These are phyloP conservation scores for Carassius carassius DNA, from an alignment of 2,113 vertebrate species.

Conservation along the genomic window DNA sequence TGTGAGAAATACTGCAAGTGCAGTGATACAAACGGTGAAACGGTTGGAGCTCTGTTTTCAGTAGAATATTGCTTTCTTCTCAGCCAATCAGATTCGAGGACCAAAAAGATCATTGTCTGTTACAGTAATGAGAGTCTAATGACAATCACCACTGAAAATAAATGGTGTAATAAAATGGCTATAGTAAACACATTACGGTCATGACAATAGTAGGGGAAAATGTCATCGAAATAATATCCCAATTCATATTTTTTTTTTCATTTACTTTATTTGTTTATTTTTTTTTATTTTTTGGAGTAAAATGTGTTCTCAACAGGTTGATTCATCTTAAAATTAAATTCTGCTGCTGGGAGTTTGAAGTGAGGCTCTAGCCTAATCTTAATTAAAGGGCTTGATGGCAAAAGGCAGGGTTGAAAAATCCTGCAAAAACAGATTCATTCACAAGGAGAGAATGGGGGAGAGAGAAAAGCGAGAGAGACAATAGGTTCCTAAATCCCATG, in stretches of 20 bases:
- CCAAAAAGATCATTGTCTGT: too few species aligned
- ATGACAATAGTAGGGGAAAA: too few species aligned
- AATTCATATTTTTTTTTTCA: not conserved
- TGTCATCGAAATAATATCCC: too few species aligned
- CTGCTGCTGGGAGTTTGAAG: conserved; percentile 1
- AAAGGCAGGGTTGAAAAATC: conserved; percentile 46
- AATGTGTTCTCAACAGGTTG: conserved; percentile 3
- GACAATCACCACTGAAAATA: too few species aligned
- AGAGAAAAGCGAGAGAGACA: conserved; percentile 45
- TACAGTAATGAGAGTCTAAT: too few species aligned
- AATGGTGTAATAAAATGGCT: too few species aligned
- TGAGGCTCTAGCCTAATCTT: conserved; percentile 30
- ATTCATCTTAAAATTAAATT: conserved; percentile 7
- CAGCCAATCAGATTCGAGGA: too few species aligned
- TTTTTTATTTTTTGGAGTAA: not conserved
- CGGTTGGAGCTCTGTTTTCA: too few species aligned
- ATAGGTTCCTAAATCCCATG: conserved; percentile 59
- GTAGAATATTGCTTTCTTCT: too few species aligned
- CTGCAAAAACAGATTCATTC: conserved; percentile 9
- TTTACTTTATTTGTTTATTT: not conserved
- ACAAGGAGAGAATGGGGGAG: conserved; percentile 28
- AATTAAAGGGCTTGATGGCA: conserved; percentile 44
- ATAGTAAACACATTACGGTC: too few species aligned
- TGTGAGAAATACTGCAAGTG: too few species aligned
- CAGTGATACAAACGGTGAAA: too few species aligned